Percentiles rank a stretch among this genome's conserved stretches.
phyloP scores from a whole-genome alignment of 2,113 vertebrate species.

The Prionailurus bengalensis region DNA sequence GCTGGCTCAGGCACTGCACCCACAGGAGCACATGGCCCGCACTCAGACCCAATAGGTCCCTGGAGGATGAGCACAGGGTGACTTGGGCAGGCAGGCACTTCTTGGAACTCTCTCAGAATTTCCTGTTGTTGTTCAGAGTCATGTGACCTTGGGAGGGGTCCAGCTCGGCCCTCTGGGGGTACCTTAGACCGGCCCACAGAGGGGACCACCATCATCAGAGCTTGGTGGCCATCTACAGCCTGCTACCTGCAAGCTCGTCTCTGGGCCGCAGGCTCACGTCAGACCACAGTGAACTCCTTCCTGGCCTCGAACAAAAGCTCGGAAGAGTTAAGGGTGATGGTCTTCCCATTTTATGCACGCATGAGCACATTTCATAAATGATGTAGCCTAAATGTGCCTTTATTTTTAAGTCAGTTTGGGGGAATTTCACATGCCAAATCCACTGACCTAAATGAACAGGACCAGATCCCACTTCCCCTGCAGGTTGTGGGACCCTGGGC shows the following conservation, averaged over 20 bases:
- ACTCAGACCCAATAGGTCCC: not conserved
- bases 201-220: not conserved
- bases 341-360: not conserved
- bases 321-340: not conserved
- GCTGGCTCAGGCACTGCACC: accelerated
- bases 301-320: not conserved
- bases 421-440: not conserved
- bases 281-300: not conserved
- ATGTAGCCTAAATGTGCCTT: not conserved
- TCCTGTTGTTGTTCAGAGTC: not conserved
- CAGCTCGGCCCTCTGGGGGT: not conserved
- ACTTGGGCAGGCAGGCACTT: not conserved
- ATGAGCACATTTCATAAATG: not conserved
- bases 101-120: not conserved
- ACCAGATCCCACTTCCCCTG: not conserved
- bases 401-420: not conserved
- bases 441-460: not conserved
- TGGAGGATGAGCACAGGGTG: not conserved
- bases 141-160: not conserved
- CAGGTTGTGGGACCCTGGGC: not conserved
- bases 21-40: not conserved
- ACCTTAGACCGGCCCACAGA: not conserved
- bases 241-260: not conserved
- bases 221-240: not conserved
- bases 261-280: not conserved